Conservation (phyloP, 2,888 invertebrate species). For the Thecophora atra region DNA sequence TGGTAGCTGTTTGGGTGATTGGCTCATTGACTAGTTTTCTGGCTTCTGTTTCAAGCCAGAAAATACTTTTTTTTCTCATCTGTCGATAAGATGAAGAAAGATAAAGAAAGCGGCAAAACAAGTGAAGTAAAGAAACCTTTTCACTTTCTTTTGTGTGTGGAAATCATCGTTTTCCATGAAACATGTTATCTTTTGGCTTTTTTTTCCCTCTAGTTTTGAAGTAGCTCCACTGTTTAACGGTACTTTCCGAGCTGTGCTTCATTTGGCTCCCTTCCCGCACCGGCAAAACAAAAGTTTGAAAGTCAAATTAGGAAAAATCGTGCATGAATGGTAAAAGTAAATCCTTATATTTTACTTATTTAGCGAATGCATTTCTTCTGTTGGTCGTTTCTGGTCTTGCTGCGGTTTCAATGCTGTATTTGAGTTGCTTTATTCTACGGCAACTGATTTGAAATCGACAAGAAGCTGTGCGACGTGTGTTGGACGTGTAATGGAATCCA, state of each 20-base stretch:
- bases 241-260: neutral
- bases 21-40: too few species aligned
- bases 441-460: slow-evolving; percentile 29
- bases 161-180: too few species aligned
- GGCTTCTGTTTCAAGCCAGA: neutral
- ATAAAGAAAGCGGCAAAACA: slow-evolving; percentile 12
- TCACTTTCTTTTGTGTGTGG: slow-evolving; percentile 48
- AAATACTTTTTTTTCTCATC: slow-evolving; percentile 10
- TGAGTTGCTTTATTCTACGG: slow-evolving; percentile 29
- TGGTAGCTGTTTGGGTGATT: too few species aligned
- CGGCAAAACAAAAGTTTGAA: slow-evolving; percentile 49
- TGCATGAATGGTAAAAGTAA: slow-evolving; percentile 58
- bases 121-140: slow-evolving; percentile 42
- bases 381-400: neutral
- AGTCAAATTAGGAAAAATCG: slow-evolving; percentile 57
- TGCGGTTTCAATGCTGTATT: neutral
- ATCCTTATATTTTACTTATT: slow-evolving; percentile 31
- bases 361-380: slow-evolving; percentile 1
- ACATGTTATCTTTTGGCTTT: neutral
- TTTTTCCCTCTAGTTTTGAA: slow-evolving; percentile 11
- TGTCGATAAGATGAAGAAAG: slow-evolving; percentile 8
- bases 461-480: slow-evolving; percentile 20
- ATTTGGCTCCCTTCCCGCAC: neutral
- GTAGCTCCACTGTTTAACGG: slow-evolving; percentile 10
- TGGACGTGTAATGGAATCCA: slow-evolving; percentile 23